Base-by-base conservation (phyloP, 2,888 invertebrate species). In the Frankliniella intonsa region DNA sequence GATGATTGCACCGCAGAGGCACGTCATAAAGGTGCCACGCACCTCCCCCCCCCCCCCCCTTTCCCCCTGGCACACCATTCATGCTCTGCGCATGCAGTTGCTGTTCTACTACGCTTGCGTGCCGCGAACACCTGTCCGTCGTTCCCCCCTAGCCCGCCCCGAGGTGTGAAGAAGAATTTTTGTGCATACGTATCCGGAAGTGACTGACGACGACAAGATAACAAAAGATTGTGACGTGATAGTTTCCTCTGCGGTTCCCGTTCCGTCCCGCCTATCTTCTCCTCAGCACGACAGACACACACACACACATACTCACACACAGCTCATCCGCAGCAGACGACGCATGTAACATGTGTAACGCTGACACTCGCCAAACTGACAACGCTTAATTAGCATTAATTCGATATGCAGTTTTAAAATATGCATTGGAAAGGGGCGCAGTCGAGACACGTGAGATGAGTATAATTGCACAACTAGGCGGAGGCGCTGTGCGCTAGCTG, bases 321-420 rank as follows among this genome's bases (percentile, higher is more conserved):
- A 38, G 38, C 38, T 38, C 38, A 38, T 38, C 38, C 38, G 11
- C 17, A 11, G 19, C 55, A 55, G 38, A 38, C 38, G 38, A 38
- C 38, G 38, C 55, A 55, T 76, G 22, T 76, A 14, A 62, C 62
- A 62, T n/a, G 62, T 62, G 62, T 62, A 38, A 62, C 62, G 62
- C 62, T 62, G 62, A 62, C 62, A 62, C 62, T 62, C 14, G 62
- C 25, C 69, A 76, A 76, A 76, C 69, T 25, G 69, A 76, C 69
- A 76, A 76, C 69, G 69, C 69, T 76, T 76, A 76, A 76, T 76
- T 76, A 76, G 25, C 22, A 12, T 76, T 76, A 76, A 76, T 76
- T 25, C 69, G 25, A 76, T 55, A 19, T 25, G 69, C 69, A 25
- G 25, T 62, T 62, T 62, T 62, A 62, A 62, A 62, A 62, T 62